Conservation (phyloP, 2,888 invertebrate genomes). For the Hesperia comma region DNA sequence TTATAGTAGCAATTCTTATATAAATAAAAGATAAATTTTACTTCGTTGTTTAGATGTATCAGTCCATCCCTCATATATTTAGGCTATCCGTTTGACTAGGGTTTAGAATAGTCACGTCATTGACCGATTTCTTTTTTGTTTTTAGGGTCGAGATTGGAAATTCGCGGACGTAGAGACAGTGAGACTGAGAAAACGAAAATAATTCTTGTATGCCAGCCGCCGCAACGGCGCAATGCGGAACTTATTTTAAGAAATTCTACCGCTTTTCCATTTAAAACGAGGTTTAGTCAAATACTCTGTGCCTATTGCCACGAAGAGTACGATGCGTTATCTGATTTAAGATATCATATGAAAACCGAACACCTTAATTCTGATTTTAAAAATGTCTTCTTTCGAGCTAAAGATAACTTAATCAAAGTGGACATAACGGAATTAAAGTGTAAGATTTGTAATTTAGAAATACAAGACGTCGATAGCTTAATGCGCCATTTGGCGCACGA, state of each 20-base stretch:
- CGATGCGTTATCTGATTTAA: slow-evolving; percentile 60
- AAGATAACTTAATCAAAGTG: slow-evolving; percentile 73
- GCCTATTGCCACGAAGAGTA: slow-evolving; percentile 73
- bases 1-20: not conserved
- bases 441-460: slow-evolving; percentile 63
- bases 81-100: slow-evolving; percentile 31
- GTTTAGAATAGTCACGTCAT: slow-evolving; percentile 57
- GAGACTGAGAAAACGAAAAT: slow-evolving; percentile 75
- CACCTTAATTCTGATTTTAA: slow-evolving; percentile 67
- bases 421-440: slow-evolving; percentile 75
- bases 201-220: slow-evolving; percentile 73
- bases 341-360: slow-evolving; percentile 67
- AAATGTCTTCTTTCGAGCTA: slow-evolving; percentile 74
- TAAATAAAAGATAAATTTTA: slow-evolving; percentile 1
- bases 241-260: slow-evolving; percentile 71
- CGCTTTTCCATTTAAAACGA: slow-evolving; percentile 75
- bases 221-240: slow-evolving; percentile 76
- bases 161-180: slow-evolving; percentile 68
- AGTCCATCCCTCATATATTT: slow-evolving; percentile 28
- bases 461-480: slow-evolving; percentile 65
- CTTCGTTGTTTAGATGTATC: not conserved
- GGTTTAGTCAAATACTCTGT: slow-evolving; percentile 74
- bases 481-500: slow-evolving; percentile 68
- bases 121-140: slow-evolving; percentile 79
- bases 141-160: slow-evolving; percentile 79